Percentiles rank a stretch among this genome's conserved stretches.
Evolutionary conservation across 2,113 vertebrate species (phyloP).

Genomic region (Oreocharis arfaki): DNA sequence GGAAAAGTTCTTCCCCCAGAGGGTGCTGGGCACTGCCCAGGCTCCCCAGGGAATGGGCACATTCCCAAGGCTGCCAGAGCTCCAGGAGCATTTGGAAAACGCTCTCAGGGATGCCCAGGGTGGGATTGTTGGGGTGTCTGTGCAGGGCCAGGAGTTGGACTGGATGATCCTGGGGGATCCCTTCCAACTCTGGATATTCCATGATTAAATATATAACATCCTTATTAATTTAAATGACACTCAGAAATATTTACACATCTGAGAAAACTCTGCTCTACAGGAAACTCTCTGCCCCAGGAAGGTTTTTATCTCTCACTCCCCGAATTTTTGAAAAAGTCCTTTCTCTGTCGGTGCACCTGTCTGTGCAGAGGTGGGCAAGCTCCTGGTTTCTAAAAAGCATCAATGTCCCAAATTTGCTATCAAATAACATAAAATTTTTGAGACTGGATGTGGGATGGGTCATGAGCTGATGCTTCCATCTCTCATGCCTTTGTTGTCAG

Average conservation of each 20-base stretch:
- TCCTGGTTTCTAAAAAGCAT: not conserved
- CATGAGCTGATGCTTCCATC: not conserved
- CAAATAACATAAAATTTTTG: not conserved
- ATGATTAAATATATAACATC: rapidly evolving
- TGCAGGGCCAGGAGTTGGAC: not conserved
- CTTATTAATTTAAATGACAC: not conserved
- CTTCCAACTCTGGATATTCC: not conserved
- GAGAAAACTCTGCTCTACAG: not conserved
- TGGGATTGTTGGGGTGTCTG: not conserved
- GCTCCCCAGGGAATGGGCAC: not conserved
- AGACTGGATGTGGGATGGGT: rapidly evolving
- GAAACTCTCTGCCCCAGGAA: not conserved
- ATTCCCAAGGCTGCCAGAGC: not conserved
- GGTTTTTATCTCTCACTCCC: not conserved
- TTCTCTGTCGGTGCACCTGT: not conserved
- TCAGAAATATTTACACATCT: not conserved
- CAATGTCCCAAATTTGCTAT: not conserved
- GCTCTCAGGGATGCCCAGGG: not conserved
- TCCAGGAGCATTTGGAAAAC: not conserved
- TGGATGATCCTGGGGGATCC: not conserved
- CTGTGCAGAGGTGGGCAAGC: too few relatives aligned
- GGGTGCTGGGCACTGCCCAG: not conserved
- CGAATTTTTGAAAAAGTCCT: not conserved
- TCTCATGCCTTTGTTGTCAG: not conserved
- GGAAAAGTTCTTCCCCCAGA: not conserved